Percentiles rank a stretch among this genome's conserved stretches.
Evolutionary conservation across 92 coral and sea anemone genomes (phyloP).

Genomic region (Virgularia gustaviana): DNA sequence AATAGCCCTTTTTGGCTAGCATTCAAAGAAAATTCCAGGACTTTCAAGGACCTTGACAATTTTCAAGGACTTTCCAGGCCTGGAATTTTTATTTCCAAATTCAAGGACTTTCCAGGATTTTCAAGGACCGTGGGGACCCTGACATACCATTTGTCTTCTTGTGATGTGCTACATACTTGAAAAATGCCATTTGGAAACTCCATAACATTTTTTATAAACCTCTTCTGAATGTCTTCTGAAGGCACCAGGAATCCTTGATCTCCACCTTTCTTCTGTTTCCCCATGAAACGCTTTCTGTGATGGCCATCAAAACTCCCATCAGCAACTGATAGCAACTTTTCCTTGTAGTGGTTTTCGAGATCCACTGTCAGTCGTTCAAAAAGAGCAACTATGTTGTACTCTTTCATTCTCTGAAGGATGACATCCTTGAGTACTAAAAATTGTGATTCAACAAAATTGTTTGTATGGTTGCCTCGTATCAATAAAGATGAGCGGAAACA

Average conservation of each 20-base stretch:
- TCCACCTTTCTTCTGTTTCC: conserved; percentile 16
- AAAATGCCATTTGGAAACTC: conserved; percentile 37
- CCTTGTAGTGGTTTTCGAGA: conserved; percentile 35
- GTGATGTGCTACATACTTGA: conserved; percentile 37
- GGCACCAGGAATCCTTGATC: conserved; percentile 34
- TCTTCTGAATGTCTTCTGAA: conserved; percentile 7
- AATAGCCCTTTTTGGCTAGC: no score
- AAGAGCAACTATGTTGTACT: conserved; percentile 42
- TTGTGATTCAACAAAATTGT: conserved; percentile 39
- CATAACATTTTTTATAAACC: background rate
- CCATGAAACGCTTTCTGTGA: conserved; percentile 36
- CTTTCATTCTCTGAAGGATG: conserved; percentile 34
- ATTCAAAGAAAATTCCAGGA: no score
- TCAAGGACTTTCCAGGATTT: no score
- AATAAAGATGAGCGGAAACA: conserved; percentile 32
- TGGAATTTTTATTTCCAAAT: no score
- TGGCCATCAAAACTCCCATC: conserved; percentile 49
- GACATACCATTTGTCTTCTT: conserved; percentile 38
- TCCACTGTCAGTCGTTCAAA: conserved; percentile 36
- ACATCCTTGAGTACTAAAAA: conserved; percentile 36
- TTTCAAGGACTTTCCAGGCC: no score
- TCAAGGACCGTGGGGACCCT: no score
- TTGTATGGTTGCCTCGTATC: conserved; percentile 35
- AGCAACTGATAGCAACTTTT: conserved; percentile 28
- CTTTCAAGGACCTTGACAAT: no score